Evolutionary conservation across 2,888 invertebrate genomes (phyloP).

Genomic region (Acrocyrtus sp.): DNA sequence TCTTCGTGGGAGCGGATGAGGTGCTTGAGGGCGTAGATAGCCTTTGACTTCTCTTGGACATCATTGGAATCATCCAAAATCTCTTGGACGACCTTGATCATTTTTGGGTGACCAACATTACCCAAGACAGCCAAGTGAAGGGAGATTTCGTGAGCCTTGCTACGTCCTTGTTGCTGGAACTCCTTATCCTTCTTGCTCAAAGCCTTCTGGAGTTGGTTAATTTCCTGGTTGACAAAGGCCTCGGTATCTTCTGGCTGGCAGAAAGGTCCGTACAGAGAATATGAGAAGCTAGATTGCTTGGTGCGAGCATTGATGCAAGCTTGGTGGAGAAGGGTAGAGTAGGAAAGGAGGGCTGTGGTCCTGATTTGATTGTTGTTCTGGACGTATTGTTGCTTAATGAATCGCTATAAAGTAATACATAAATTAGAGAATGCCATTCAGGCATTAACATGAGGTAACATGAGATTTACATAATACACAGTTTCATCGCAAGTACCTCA

Average conservation of each 20-base stretch:
- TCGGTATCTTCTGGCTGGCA: conserved; percentile 60
- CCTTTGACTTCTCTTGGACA: conserved; percentile 63
- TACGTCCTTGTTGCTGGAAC: background rate
- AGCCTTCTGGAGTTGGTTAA: conserved; percentile 47
- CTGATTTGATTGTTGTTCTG: conserved; percentile 59
- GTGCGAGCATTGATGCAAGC: conserved; percentile 64
- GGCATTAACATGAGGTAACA: background rate
- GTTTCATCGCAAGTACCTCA: conserved; percentile 64
- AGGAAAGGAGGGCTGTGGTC: conserved; percentile 63
- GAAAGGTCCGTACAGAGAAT: conserved; percentile 61
- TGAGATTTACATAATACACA: background rate
- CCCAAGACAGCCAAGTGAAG: conserved; percentile 65
- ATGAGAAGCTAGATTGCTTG: conserved; percentile 62
- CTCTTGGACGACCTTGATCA: conserved; percentile 63
- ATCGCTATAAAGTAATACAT: conserved; percentile 61
- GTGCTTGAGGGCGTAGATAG: conserved; percentile 65
- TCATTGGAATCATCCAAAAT: conserved; percentile 62
- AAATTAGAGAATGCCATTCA: too few relatives aligned
- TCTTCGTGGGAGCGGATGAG: conserved; percentile 58
- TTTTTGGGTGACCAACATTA: conserved; percentile 65
- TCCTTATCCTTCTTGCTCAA: conserved; percentile 51
- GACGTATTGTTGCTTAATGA: conserved; percentile 60
- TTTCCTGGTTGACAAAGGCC: conserved; percentile 59
- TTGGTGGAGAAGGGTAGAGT: conserved; percentile 64
- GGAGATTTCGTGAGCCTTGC: conserved; percentile 46